These are phyloP conservation scores for Pluvialis apricaria DNA, from an alignment of 2,113 vertebrate genomes.

Conservation along the genomic window DNA sequence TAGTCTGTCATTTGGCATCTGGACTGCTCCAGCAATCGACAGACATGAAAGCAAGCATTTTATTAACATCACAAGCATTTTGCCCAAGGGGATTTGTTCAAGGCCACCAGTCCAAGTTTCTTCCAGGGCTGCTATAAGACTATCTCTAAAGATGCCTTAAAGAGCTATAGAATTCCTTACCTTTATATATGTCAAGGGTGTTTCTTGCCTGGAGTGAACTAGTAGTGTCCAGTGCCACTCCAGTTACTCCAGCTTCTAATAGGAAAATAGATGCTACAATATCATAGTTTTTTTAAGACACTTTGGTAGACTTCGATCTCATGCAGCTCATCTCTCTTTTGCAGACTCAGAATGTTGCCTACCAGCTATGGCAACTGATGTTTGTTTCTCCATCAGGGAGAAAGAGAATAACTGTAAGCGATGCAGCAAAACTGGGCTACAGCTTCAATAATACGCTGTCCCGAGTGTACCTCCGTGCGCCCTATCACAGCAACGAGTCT, in stretches of 20 bases:
- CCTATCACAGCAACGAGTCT: conserved; percentile 56
- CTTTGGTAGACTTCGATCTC: neutral
- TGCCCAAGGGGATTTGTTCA: neutral
- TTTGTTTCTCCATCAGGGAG: conserved; percentile 62
- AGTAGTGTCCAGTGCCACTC: neutral
- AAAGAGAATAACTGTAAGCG: conserved; percentile 44
- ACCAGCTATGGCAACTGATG: conserved; percentile 54
- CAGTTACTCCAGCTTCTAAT: neutral
- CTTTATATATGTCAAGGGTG: neutral
- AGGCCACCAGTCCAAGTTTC: neutral
- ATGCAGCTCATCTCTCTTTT: neutral
- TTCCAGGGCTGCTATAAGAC: neutral
- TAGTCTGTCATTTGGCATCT: neutral
- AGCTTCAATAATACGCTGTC: conserved; percentile 51
- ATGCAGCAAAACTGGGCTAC: conserved; percentile 55
- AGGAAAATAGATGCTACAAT: neutral
- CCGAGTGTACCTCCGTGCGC: conserved; percentile 43
- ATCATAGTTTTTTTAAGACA: neutral
- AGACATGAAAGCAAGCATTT: neutral
- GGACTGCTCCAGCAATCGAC: neutral
- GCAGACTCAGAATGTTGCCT: conserved; percentile 58
- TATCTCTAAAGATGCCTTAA: neutral
- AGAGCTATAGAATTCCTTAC: neutral
- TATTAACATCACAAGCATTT: neutral
- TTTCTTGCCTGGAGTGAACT: neutral